Percentiles rank a stretch among this genome's conserved stretches.
Evolutionary conservation across 2,113 vertebrate species (phyloP).

Genomic region (Thamnophis sirtalis): DNA sequence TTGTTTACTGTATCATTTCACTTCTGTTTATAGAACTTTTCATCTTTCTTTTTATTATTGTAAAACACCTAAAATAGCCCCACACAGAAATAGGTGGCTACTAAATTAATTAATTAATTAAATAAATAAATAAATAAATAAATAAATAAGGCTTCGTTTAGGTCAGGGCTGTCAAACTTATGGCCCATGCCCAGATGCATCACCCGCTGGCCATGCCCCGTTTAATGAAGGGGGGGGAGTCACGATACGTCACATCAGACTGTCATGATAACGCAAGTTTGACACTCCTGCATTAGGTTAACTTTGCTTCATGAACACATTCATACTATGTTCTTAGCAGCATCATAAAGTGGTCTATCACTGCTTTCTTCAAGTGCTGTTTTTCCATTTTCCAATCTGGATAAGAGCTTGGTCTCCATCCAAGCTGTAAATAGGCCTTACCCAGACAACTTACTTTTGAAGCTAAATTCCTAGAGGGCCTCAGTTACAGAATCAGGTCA

Average conservation of each 20-base stretch:
- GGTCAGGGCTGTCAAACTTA: not conserved
- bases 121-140: not conserved
- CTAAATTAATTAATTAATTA: not conserved
- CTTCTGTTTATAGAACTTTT: not conserved
- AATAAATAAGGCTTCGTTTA: not conserved
- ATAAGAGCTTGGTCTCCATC: not conserved
- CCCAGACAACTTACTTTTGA: slow-evolving; percentile 19
- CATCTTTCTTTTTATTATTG: not conserved
- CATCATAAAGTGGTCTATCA: not conserved
- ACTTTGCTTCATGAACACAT: not conserved
- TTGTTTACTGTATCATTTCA: not conserved
- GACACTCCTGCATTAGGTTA: not conserved
- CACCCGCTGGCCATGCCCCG: too few species aligned
- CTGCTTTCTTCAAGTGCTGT: not conserved
- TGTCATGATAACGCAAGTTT: too few species aligned
- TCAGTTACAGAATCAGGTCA: slow-evolving; percentile 2
- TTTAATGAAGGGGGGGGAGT: too few species aligned
- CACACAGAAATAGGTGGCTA: not conserved
- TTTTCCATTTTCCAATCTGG: not conserved
- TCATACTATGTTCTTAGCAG: not conserved
- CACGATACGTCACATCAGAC: too few species aligned
- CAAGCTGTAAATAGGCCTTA: not conserved
- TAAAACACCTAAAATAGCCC: not conserved
- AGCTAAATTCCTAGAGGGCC: not conserved
- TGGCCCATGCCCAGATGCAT: too few species aligned